These are phyloP conservation scores for Caenorhabditis sp. DNA, from an alignment of 2,888 invertebrate genomes.

Conservation along the genomic window DNA sequence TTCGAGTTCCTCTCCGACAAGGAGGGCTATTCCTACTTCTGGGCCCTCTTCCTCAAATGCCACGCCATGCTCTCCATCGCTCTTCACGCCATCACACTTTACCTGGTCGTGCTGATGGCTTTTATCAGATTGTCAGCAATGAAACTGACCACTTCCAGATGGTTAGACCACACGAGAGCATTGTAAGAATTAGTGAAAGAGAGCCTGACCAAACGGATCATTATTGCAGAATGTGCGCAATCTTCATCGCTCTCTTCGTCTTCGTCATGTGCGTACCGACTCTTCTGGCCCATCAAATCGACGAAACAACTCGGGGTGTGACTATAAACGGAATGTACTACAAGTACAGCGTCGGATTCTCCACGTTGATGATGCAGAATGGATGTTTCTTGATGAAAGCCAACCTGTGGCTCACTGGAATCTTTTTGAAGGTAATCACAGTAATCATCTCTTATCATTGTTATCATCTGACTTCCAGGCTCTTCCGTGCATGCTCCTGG, in stretches of 20 bases:
- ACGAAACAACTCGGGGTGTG: slow-evolving; percentile 44
- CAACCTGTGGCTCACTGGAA: slow-evolving; percentile 77
- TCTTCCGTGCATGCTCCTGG: slow-evolving; percentile 69
- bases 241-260: slow-evolving; percentile 65
- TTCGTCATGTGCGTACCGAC: slow-evolving; percentile 75
- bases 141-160: slow-evolving; percentile 62
- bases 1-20: slow-evolving; percentile 72
- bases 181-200: slow-evolving; percentile 42
- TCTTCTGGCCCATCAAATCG: slow-evolving; percentile 72
- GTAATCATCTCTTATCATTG: no score
- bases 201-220: not conserved
- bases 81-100: slow-evolving; percentile 77
- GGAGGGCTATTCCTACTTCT: slow-evolving; percentile 72
- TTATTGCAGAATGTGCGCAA: slow-evolving; percentile 60
- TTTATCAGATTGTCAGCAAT: slow-evolving; percentile 75
- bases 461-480: no score
- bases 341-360: slow-evolving; percentile 68
- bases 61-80: slow-evolving; percentile 76
- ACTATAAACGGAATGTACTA: slow-evolving; percentile 38
- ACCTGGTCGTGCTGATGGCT: slow-evolving; percentile 80
- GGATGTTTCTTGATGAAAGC: slow-evolving; percentile 72
- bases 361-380: slow-evolving; percentile 69
- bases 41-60: slow-evolving; percentile 74
- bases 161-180: slow-evolving; percentile 68
- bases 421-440: slow-evolving; percentile 70